Conservation (phyloP, 2,113 vertebrate species). For the Burhinus bistriatus region DNA sequence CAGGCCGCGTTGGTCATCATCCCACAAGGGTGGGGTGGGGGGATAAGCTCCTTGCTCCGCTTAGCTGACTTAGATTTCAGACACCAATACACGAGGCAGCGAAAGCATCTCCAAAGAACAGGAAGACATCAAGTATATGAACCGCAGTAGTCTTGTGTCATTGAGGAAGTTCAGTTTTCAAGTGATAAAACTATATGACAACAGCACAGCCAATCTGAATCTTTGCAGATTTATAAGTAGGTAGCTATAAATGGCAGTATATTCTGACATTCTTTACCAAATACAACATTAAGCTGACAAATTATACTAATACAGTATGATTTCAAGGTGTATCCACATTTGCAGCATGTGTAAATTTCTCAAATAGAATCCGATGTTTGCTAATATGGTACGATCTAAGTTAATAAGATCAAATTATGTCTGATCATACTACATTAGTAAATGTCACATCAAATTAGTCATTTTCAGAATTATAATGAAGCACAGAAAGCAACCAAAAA, state of each 20-base stretch:
- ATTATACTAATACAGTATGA: slow-evolving; percentile 50
- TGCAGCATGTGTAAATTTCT: slow-evolving; percentile 50
- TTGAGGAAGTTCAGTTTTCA: accelerated
- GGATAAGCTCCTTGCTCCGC: background rate
- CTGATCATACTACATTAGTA: slow-evolving; percentile 74
- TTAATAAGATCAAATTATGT: slow-evolving; percentile 75
- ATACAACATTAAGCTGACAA: slow-evolving; percentile 39
- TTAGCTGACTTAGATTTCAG: background rate
- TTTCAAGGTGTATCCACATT: slow-evolving; percentile 66
- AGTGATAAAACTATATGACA: background rate
- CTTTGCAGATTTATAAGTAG: background rate
- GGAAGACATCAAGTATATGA: background rate
- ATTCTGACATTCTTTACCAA: slow-evolving; percentile 12
- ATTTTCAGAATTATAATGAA: slow-evolving; percentile 59
- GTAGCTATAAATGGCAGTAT: background rate
- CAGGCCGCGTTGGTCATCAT: background rate
- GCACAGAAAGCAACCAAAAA: slow-evolving; percentile 65
- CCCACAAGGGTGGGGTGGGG: accelerated
- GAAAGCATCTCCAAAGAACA: background rate
- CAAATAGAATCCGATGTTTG: slow-evolving; percentile 69
- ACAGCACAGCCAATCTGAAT: background rate
- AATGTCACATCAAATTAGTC: slow-evolving; percentile 74
- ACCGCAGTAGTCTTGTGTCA: background rate
- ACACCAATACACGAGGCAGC: background rate
- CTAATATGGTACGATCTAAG: slow-evolving; percentile 68